A percentile compares a stretch with the other conserved stretches of the same genome.
Conservation (phyloP, 2,888 invertebrate species). For the Mesodorylaimus sp. region DNA sequence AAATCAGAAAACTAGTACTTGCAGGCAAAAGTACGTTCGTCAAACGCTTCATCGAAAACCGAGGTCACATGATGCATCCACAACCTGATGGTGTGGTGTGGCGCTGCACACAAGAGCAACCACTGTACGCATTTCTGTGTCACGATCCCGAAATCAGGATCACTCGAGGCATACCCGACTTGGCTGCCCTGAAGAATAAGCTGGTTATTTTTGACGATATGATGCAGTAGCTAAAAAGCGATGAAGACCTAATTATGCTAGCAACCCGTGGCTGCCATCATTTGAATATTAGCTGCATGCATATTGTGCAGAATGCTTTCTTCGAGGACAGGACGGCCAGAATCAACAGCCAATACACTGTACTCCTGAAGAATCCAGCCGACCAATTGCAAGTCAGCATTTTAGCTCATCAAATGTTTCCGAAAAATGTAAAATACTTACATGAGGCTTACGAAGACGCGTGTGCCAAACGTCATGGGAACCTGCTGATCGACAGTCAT, state of each 20-base stretch:
- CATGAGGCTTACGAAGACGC: constrained; percentile 6
- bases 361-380: constrained; percentile 6
- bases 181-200: background rate
- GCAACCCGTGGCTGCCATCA: constrained; percentile 3
- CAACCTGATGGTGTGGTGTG: no score
- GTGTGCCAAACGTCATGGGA: constrained; percentile 2
- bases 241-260: constrained; percentile 1
- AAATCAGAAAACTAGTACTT: no score
- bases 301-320: constrained; percentile 7
- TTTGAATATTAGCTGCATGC: constrained; percentile 1
- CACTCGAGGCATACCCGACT: constrained; percentile 4
- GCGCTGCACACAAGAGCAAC: no score
- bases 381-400: constrained; percentile 1
- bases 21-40: no score
- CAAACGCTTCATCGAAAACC: no score
- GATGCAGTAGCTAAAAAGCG: constrained; percentile 3
- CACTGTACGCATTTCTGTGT: no score
- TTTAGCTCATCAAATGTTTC: constrained; percentile 3
- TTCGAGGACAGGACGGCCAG: constrained; percentile 3
- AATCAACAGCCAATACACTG: constrained; percentile 7
- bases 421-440: constrained; percentile 1
- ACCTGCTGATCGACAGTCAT: constrained; percentile 8
- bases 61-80: no score
- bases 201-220: constrained; percentile 6
- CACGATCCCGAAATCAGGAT: no score